Base-by-base conservation (phyloP, 1,140 invertebrate species). In the Polyergus mexicanus region DNA sequence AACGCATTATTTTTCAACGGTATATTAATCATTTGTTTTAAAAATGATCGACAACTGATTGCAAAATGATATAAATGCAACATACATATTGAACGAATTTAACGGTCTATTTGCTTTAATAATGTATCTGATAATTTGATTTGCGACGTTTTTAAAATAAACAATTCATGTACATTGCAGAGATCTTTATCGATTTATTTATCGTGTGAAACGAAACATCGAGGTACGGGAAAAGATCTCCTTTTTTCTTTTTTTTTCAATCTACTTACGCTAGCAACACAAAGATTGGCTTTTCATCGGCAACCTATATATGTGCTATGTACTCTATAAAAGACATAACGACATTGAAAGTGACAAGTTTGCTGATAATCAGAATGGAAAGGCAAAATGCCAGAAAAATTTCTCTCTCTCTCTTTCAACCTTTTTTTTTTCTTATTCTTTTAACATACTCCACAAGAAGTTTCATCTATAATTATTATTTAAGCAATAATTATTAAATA, bases 291-390 rank as follows among this genome's bases (percentile, higher is more conserved):
- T 81, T 25, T 41, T 71, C 78, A 72, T 81, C 51, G 51, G 35
- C 78, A 71, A 66, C 63, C 44, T 78, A 72, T 81, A 16, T 78
- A 72, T 81, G 22, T 80, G 44, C 76, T 68, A 68, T 80, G 19
- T 58, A 25, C 11, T 81, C 19, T 81, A 44, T 4, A 58, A 38
- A 41, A 81, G 51, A 41, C 19, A 35, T 58, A 58, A 69, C 78
- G 38, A 81, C 72, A 71, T 71, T 81, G 78, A 81, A 81, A 81
- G 66, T 71, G 38, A 25, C 58, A 25, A 81, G 58, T 81, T 81
- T 32, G 19, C 16, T 19, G 54, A 56, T 78, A 66, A 81, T 38
- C 38, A 81, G 51, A 81, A 80, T 80, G 19, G 71, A 58, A 81
- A 71, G 25, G 10, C 32, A 25, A 81, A 58, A 54, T 81, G 2